Base-by-base conservation (phyloP, 2,888 invertebrate species). In the Synergus itoensis region DNA sequence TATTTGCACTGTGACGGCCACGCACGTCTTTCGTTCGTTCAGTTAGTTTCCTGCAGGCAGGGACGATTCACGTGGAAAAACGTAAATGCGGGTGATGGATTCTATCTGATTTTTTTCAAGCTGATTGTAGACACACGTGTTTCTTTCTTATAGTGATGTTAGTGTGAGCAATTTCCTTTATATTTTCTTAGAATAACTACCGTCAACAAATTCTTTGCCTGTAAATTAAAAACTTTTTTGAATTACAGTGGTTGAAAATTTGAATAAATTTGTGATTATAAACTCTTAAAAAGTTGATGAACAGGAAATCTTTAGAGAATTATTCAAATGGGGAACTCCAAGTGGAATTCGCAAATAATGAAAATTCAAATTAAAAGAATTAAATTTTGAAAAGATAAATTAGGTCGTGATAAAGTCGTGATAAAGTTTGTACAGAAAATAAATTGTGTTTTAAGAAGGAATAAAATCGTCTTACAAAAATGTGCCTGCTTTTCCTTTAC, bases 1-100 rank as follows among this genome's bases (percentile, higher is more conserved):
- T 85, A 82, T 83, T 83, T 80, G 81, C 82, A 83, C 84, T 82
- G 79, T 82, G 82, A 81, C 79, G 81, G 81, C 79, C 80, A 82
- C 81, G 80, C 80, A 73, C 81, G 78, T 79, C 78, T 81, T 78
- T 79, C 53, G 16, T 76, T 53, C 36, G 43, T 60, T 76, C 76
- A 63, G 76, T 76, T 62, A 76, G 76, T 60, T 76, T 76, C 63
- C 43, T 62, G 21, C 21, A 60, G 28, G 60, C 76, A 62, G 76
- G 40, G 36, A 40, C n/a, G 36, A n/a, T 73, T 73, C 73, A 73
- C 73, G 64, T 65, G 78, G 69, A 69, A 64, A 7, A 60, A 45
- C 28, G 57, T 64, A 43, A 21, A 40, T 65, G 76, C 62, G n/a
- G 16, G 21, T 79, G 48, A 0, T 65, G 41, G 28, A 60, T 57